phyloP scores from a whole-genome alignment of 2,888 invertebrate species.

The Neoitamus cyanurus region DNA sequence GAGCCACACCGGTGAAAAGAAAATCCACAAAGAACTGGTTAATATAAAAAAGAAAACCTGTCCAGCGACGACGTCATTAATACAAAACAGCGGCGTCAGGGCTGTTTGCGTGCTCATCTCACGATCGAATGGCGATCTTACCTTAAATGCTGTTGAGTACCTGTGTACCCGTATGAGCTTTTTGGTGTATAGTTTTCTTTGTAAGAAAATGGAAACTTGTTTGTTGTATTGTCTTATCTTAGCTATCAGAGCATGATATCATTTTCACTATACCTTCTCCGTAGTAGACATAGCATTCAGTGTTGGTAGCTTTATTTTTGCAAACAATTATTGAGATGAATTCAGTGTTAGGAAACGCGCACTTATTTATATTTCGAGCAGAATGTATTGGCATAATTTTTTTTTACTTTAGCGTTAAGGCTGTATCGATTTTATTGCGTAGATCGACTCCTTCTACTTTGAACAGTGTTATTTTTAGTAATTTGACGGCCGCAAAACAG shows the following conservation, averaged over 20 bases:
- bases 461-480: too few relatives aligned
- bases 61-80: background rate
- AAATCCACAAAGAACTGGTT: constrained; percentile 6
- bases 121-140: background rate
- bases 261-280: background rate
- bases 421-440: too few relatives aligned
- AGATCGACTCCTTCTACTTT: too few relatives aligned
- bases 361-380: too few relatives aligned
- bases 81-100: constrained; percentile 3
- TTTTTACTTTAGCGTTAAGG: too few relatives aligned
- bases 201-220: background rate
- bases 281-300: background rate
- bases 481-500: too few relatives aligned
- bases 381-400: too few relatives aligned
- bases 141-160: background rate
- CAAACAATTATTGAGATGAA: background rate
- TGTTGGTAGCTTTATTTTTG: background rate
- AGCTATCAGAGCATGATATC: background rate
- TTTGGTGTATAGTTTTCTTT: background rate
- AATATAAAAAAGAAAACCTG: background rate
- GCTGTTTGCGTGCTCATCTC: constrained; percentile 8
- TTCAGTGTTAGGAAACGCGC: too few relatives aligned
- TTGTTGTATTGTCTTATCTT: background rate
- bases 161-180: background rate
- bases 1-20: background rate